These are phyloP conservation scores for Ditylenchus dipsaci DNA, from an alignment of 1,140 invertebrate genomes.

Conservation along the genomic window DNA sequence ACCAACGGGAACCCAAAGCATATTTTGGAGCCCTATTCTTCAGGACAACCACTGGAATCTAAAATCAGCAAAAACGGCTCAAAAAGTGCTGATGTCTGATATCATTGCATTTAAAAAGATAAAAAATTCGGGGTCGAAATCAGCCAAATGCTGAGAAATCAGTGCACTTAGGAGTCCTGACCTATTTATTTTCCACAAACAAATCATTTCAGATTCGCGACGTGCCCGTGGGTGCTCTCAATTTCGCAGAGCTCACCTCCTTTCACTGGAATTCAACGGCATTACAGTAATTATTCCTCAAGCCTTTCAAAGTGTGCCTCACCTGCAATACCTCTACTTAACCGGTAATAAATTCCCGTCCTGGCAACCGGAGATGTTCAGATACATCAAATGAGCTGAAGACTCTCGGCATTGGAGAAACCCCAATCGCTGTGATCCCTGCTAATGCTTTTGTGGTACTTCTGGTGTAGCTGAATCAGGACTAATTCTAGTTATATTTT, in stretches of 20 bases:
- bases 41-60: no score
- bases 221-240: conserved; percentile 55
- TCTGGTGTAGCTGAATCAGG: neutral
- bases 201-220: conserved; percentile 48
- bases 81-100: no score
- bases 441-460: conserved; percentile 53
- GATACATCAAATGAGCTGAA: conserved; percentile 53
- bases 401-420: conserved; percentile 57
- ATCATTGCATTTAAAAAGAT: no score
- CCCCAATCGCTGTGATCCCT: conserved; percentile 56
- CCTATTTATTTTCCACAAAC: no score
- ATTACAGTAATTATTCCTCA: conserved; percentile 57
- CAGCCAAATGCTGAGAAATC: no score
- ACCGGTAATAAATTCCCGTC: conserved; percentile 57
- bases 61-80: no score
- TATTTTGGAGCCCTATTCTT: no score
- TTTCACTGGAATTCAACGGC: conserved; percentile 57
- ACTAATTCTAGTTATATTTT: conserved; percentile 9
- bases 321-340: conserved; percentile 56
- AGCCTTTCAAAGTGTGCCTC: conserved; percentile 57
- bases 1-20: no score
- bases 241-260: conserved; percentile 51
- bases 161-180: no score
- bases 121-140: no score
- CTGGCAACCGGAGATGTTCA: conserved; percentile 58